A percentile compares a stretch with the other conserved stretches of the same genome.
These are phyloP conservation scores for Trypoxylon attenuatum DNA, from an alignment of 2,888 invertebrate genomes.

Conservation along the genomic window DNA sequence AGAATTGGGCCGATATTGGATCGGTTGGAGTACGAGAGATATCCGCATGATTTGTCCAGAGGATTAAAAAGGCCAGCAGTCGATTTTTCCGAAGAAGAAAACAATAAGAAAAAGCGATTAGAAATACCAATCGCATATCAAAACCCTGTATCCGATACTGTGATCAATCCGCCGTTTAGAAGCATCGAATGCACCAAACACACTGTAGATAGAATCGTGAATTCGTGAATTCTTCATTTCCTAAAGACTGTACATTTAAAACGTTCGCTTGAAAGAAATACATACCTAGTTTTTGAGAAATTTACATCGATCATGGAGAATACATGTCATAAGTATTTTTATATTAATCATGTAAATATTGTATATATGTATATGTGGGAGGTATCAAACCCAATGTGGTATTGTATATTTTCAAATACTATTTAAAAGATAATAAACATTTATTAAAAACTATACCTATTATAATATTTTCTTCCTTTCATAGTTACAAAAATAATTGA, in stretches of 20 bases:
- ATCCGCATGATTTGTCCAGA: slow-evolving; percentile 51
- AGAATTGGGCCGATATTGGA: slow-evolving; percentile 19
- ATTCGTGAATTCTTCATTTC: slow-evolving; percentile 68
- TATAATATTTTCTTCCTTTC: too few species aligned
- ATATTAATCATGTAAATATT: slow-evolving; percentile 41
- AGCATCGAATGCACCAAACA: slow-evolving; percentile 67
- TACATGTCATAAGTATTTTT: not conserved
- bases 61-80: slow-evolving; percentile 57
- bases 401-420: slow-evolving; percentile 53
- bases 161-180: slow-evolving; percentile 50
- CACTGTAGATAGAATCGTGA: slow-evolving; percentile 71
- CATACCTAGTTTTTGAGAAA: not conserved
- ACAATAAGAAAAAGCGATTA: slow-evolving; percentile 51
- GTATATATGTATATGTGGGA: slow-evolving; percentile 51
- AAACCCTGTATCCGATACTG: slow-evolving; percentile 49
- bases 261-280: not conserved
- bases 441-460: too few species aligned
- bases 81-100: slow-evolving; percentile 32
- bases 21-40: slow-evolving; percentile 26
- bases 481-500: too few species aligned
- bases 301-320: not conserved
- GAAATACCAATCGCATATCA: slow-evolving; percentile 50
- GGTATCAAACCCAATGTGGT: slow-evolving; percentile 3
- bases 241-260: not conserved
- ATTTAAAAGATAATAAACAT: slow-evolving; percentile 38